phyloP scores from a whole-genome alignment of 1,140 invertebrate genomes.

The Ips typographus region DNA sequence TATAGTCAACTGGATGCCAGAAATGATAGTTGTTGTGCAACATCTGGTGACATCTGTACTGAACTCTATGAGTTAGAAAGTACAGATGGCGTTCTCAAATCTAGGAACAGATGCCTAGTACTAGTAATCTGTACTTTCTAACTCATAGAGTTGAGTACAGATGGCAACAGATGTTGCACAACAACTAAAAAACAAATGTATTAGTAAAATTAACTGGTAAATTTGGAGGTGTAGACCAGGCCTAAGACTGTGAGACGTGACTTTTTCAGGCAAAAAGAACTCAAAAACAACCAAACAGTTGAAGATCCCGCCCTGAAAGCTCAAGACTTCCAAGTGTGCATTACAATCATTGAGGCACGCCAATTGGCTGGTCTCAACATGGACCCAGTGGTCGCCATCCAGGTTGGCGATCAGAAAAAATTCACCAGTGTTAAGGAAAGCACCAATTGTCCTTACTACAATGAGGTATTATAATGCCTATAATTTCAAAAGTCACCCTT shows the following conservation, averaged over 20 bases:
- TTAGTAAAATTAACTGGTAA: not conserved
- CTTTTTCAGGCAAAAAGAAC: slow-evolving; percentile 47
- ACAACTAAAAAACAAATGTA: slow-evolving; percentile 54
- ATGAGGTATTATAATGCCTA: slow-evolving; percentile 67
- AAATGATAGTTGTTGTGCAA: no score
- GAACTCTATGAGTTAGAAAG: no score
- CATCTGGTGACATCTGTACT: no score
- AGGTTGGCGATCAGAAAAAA: slow-evolving; percentile 82
- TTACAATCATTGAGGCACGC: slow-evolving; percentile 85
- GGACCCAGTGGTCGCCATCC: slow-evolving; percentile 88
- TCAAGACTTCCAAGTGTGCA: slow-evolving; percentile 85
- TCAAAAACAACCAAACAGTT: slow-evolving; percentile 41
- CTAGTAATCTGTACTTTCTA: not conserved
- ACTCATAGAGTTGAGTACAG: slow-evolving; percentile 57
- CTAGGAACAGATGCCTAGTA: no score
- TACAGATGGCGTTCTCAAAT: no score
- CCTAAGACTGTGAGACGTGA: not conserved
- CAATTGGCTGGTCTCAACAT: slow-evolving; percentile 88
- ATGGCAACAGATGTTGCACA: slow-evolving; percentile 45
- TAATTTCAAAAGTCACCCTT: not conserved
- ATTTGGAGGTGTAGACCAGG: not conserved
- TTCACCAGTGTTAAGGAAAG: slow-evolving; percentile 90
- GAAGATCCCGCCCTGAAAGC: slow-evolving; percentile 65
- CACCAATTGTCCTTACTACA: slow-evolving; percentile 90
- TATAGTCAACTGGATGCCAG: no score